These are phyloP conservation scores for Tridacna crocea DNA, from an alignment of 2,888 invertebrate species.

Conservation along the genomic window DNA sequence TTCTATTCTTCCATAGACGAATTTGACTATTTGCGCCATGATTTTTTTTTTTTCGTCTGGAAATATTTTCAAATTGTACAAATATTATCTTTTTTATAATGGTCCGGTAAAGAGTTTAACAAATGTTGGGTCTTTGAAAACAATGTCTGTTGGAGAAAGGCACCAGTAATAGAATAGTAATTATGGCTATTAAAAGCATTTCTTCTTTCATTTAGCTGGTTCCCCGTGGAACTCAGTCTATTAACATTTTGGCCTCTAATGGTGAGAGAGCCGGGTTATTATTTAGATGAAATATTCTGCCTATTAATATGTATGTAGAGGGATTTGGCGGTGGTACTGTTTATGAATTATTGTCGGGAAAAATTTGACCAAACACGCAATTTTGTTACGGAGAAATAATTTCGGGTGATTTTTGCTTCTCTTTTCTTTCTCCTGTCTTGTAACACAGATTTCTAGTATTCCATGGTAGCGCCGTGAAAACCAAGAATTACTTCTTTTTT, in stretches of 20 bases:
- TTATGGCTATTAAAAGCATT: constrained; percentile 59
- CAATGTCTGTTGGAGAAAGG: constrained; percentile 20
- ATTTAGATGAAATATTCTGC: constrained; percentile 36
- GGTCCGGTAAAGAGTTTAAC: neutral
- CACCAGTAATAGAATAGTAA: constrained; percentile 56
- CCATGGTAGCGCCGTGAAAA: no score
- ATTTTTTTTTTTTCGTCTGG: no score
- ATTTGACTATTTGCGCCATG: no score
- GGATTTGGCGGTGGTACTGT: constrained; percentile 42
- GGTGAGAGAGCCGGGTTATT: constrained; percentile 33
- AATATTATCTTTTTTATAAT: no score
- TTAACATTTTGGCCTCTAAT: constrained; percentile 52
- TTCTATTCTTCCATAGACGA: no score
- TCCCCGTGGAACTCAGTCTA: constrained; percentile 43
- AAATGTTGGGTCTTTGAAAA: constrained; percentile 43
- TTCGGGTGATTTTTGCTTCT: neutral
- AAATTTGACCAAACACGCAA: constrained; percentile 40
- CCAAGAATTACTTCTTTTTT: no score
- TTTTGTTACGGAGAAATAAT: neutral
- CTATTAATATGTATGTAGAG: constrained; percentile 64
- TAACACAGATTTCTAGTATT: no score
- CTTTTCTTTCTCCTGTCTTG: neutral
- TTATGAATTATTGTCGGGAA: constrained; percentile 38
- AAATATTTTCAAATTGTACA: no score
- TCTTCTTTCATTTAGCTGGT: constrained; percentile 31